Conservation (phyloP, 2,113 vertebrate species). For the Pteropus alecto region DNA sequence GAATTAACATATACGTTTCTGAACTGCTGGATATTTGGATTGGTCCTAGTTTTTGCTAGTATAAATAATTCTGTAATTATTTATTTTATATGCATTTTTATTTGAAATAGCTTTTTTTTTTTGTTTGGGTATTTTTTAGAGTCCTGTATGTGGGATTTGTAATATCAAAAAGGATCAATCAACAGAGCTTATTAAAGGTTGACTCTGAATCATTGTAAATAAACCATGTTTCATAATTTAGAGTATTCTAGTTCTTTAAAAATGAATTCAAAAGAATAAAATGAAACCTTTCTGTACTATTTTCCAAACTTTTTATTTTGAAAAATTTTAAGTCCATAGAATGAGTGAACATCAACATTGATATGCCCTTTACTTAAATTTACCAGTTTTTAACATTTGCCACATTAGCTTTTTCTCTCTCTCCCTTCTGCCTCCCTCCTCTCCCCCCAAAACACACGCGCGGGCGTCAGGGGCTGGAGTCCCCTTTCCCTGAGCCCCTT, state of each 20-base stretch:
- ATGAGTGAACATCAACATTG: not conserved
- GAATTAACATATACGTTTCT: not conserved
- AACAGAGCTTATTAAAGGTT: not conserved
- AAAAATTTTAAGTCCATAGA: not conserved
- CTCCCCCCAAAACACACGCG: too few species aligned
- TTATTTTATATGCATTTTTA: not conserved
- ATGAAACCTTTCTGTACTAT: not conserved
- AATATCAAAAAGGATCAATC: not conserved
- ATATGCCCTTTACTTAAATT: not conserved
- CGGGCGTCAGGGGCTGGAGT: not conserved
- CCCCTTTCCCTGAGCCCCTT: not conserved
- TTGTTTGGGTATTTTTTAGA: not conserved
- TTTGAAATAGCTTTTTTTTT: not conserved
- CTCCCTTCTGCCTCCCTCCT: not conserved
- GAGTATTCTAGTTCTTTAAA: not conserved
- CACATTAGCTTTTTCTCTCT: not conserved
- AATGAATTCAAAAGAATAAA: not conserved
- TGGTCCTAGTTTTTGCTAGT: slow-evolving; percentile 7
- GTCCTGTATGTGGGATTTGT: not conserved
- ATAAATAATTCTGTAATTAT: not conserved
- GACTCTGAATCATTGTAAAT: not conserved
- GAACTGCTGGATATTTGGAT: not conserved
- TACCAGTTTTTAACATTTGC: not conserved
- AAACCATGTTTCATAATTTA: slow-evolving; percentile 3
- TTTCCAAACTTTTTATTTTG: slow-evolving; percentile 8